phyloP scores from a whole-genome alignment of 2,888 invertebrate species.

The Drosophila kambysellisi region DNA sequence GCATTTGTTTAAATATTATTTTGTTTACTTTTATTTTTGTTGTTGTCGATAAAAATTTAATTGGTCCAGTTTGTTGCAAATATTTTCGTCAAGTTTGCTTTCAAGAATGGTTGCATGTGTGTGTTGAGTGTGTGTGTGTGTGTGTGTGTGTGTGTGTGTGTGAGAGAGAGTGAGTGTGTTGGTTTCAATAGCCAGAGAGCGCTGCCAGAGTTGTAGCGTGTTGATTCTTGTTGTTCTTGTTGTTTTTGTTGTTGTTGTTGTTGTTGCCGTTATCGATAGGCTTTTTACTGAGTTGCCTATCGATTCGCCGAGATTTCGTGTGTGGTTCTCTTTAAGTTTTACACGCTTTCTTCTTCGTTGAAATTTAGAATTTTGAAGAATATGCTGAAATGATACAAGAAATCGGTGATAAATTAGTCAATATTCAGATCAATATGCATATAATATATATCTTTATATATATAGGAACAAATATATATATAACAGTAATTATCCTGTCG shows the following conservation, averaged over 20 bases:
- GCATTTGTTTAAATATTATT: slow-evolving; percentile 17
- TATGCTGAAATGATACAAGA: slow-evolving; percentile 59
- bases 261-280: slow-evolving; percentile 46
- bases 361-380: slow-evolving; percentile 81
- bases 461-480: too few relatives aligned
- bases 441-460: too few relatives aligned
- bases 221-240: slow-evolving; percentile 58
- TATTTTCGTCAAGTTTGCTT: slow-evolving; percentile 55
- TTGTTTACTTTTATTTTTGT: slow-evolving; percentile 20
- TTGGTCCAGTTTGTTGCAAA: slow-evolving; percentile 76
- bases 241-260: slow-evolving; percentile 46
- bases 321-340: slow-evolving; percentile 66
- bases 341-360: slow-evolving; percentile 76
- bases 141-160: slow-evolving; percentile 25
- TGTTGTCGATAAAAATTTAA: slow-evolving; percentile 66
- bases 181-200: slow-evolving; percentile 66
- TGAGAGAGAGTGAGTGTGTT: slow-evolving; percentile 28
- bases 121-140: slow-evolving; percentile 32
- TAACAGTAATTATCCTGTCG: too few relatives aligned
- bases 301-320: slow-evolving; percentile 70
- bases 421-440: neutral
- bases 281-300: slow-evolving; percentile 52
- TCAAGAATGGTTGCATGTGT: slow-evolving; percentile 28
- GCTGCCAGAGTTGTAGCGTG: slow-evolving; percentile 77
- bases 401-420: neutral